Evolutionary conservation across 2,888 invertebrate genomes (phyloP).

Genomic region (Lumbricus terrestris): DNA sequence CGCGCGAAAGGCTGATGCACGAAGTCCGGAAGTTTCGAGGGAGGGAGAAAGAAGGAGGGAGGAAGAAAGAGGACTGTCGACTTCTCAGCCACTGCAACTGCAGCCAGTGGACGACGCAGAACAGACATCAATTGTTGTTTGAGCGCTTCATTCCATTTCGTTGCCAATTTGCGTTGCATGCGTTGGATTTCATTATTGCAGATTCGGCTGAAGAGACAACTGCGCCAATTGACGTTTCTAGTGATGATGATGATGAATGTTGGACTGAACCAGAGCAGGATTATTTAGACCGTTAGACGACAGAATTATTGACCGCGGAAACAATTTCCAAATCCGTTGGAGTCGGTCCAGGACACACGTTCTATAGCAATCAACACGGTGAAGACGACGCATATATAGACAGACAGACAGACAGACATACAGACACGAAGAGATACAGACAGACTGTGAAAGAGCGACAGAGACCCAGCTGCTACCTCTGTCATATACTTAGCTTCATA

Average conservation of each 20-base stretch:
- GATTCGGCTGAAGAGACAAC: neutral
- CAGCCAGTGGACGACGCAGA: neutral
- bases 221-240: neutral
- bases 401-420: slow-evolving; percentile 7
- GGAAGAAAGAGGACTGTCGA: neutral
- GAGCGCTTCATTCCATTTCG: neutral
- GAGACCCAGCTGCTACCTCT: neutral
- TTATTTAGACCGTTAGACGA: neutral
- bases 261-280: neutral
- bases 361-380: too few relatives aligned
- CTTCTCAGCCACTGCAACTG: neutral
- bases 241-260: neutral
- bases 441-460: slow-evolving; percentile 23
- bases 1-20: neutral
- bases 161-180: neutral
- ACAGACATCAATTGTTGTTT: too few relatives aligned
- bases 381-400: neutral
- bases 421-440: neutral
- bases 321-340: too few relatives aligned
- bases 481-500: too few relatives aligned
- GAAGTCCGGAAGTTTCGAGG: neutral
- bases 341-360: too few relatives aligned
- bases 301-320: too few relatives aligned
- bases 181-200: neutral
- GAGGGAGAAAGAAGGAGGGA: too few relatives aligned